Evolutionary conservation across 2,797 vertebrate genomes (phyloP), one percentile per base, ranked within the genome.

Genomic region (Botia kubotai): DNA sequence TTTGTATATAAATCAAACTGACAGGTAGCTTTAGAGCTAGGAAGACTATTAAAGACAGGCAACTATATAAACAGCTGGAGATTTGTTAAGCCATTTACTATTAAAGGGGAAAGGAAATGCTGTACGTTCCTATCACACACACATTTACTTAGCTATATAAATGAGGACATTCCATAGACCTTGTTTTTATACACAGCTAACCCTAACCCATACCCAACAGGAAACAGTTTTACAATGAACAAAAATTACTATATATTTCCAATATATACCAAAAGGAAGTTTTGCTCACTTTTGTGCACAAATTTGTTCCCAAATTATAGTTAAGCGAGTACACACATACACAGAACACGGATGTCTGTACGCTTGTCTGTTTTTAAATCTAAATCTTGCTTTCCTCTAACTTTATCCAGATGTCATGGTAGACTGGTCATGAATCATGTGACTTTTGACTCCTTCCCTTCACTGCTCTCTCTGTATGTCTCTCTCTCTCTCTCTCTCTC

Each of bases 351-450:
- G 46, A 48, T 68, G 52, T 69, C 76, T 39, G 36, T 39, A 39
- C 73, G 79, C 58, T 79, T 86, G 73, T 82, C 77, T 86, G 82
- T 81, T 87, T 86, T 79, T 79, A 83, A 79, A 83, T 86, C 80
- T 72, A 84, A 84, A 87, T 83, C 88, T 83, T 71, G 72, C 81
- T 83, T 67, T 80, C 67, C 77, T 83, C 79, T 83, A 85, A 86
- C 80, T 81, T 86, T 83, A 87, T 82, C 83, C 86, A 83, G 79
- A 83, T 83, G 80, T 79, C 80, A 81, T 77, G 62, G 67, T 75
- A 62, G 73, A 79, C 75, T 73, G 65, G 68, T 68, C 81, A 86
- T 77, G 75, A 84, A 83, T 86, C 85, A 86, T 82, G 84, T 84
- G 77, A 85, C 86, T 82, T 72, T 63, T 74, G 71, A 60, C 74